Evolutionary conservation across 2,113 vertebrate genomes (phyloP), one percentile per base, ranked within the genome.

Genomic region (Poecile atricapillus): DNA sequence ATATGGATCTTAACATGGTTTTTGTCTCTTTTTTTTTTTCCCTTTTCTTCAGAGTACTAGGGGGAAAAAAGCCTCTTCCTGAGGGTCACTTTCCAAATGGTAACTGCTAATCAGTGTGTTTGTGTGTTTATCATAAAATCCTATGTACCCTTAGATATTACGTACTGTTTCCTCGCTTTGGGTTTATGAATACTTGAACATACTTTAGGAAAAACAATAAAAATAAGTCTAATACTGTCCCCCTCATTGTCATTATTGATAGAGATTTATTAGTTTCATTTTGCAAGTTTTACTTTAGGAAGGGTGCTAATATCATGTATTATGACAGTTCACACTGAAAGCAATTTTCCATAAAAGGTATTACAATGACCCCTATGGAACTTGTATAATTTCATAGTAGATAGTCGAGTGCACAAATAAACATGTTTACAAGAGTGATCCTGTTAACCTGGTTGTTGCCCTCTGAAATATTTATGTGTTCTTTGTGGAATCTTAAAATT

Each of bases 341-440:
- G 95, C 96, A 97, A 95, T 94, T 98, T 96, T 94, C 97, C 93
- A 96, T 97, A 92, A 98, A 97, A 98, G 97, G 97, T 96, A 95
- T 98, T 97, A 97, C 96, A 97, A 93, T 97, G 97, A 97, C 97
- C 97, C 97, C 97, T 97, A 94, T 63, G 93, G 94, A 97, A 97
- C 88, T 97, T 88, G 83, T 83, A 96, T 97, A 84, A 96, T 96
- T 98, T 97, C 94, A 95, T 94, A 97, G 95, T 93, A 97, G 96
- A 98, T 97, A 98, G 92, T 85, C 95, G 97, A 98, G 94, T 96
- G 94, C 94, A 98, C 96, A 98, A 97, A 97, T 95, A 97, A 97
- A 97, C 94, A 98, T 87, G 77, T 97, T 98, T 97, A 97, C 95
- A 97, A 98, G 95, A 97, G 95, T 96, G 94, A 97, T 96, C 91